Evolutionary conservation across 1,140 invertebrate species (phyloP).

Genomic region (Cryptotermes secundus): DNA sequence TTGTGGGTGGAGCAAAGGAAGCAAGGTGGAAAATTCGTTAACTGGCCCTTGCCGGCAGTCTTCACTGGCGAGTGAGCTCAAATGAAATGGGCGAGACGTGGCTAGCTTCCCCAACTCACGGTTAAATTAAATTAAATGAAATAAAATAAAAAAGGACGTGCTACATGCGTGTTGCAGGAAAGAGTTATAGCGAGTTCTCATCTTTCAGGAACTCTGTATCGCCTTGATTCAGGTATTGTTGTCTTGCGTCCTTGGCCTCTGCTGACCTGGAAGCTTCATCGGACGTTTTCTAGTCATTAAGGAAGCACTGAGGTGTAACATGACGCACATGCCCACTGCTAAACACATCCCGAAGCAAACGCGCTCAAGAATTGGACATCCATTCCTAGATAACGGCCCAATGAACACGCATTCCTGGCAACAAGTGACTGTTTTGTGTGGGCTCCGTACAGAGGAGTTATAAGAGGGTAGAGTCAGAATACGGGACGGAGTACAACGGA

Average conservation of each 20-base stretch:
- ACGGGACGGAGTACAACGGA: too few species aligned
- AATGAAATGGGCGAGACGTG: neutral
- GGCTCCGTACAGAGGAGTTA: too few species aligned
- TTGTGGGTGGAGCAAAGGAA: neutral
- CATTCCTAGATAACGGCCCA: too few species aligned
- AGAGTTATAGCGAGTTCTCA: neutral
- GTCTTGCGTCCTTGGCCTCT: neutral
- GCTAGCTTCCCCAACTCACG: neutral
- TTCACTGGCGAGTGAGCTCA: neutral
- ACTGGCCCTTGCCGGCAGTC: neutral
- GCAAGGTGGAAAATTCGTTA: constrained; percentile 16
- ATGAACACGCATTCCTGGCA: too few species aligned
- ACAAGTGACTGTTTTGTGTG: too few species aligned
- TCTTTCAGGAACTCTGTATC: neutral
- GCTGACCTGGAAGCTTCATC: neutral
- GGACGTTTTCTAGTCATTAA: neutral
- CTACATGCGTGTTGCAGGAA: neutral
- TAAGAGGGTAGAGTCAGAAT: too few species aligned
- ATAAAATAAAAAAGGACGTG: neutral
- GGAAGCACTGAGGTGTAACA: too few species aligned
- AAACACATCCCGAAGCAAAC: too few species aligned
- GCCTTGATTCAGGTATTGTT: neutral
- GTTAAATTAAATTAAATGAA: neutral
- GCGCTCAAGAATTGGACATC: too few species aligned
- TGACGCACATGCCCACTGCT: too few species aligned